These are phyloP conservation scores for Gallirallus australis DNA, from an alignment of 2,797 vertebrate species.

Conservation along the genomic window DNA sequence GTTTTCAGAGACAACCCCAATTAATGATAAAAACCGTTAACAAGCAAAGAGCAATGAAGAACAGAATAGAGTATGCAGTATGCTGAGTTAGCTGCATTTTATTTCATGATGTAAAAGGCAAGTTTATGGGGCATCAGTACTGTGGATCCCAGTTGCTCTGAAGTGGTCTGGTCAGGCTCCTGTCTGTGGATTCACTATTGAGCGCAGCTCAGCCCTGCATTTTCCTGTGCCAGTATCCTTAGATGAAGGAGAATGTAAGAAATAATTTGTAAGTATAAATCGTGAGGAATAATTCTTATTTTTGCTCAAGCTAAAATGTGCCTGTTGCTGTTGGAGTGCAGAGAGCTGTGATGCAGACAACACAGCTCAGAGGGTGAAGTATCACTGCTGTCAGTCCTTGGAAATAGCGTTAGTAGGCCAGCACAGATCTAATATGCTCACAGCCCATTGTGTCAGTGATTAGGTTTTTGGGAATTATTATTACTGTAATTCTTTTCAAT, in stretches of 20 bases:
- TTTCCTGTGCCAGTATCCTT: not conserved
- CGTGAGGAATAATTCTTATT: not conserved
- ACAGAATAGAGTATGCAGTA: not conserved
- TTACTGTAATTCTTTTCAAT: not conserved
- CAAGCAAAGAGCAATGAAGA: not conserved
- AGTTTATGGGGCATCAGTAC: not conserved
- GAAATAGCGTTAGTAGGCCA: not conserved
- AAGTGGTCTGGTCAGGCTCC: not conserved
- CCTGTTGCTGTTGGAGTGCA: not conserved
- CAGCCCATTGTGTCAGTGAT: not conserved
- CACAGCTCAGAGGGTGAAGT: not conserved
- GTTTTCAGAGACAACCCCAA: not conserved
- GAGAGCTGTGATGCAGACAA: not conserved
- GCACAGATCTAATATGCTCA: not conserved
- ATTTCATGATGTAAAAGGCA: not conserved
- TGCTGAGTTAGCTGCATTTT: not conserved
- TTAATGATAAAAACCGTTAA: not conserved
- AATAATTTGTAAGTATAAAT: not conserved
- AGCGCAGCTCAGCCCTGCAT: not conserved
- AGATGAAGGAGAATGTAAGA: not conserved
- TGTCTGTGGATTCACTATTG: not conserved
- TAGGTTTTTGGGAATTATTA: not conserved
- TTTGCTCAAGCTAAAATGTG: not conserved
- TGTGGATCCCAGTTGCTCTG: not conserved
- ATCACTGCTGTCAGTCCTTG: not conserved